A percentile compares a stretch with the other conserved stretches of the same genome.
Conservation (phyloP, 2,888 invertebrate genomes). For the Epicampocera succincta region DNA sequence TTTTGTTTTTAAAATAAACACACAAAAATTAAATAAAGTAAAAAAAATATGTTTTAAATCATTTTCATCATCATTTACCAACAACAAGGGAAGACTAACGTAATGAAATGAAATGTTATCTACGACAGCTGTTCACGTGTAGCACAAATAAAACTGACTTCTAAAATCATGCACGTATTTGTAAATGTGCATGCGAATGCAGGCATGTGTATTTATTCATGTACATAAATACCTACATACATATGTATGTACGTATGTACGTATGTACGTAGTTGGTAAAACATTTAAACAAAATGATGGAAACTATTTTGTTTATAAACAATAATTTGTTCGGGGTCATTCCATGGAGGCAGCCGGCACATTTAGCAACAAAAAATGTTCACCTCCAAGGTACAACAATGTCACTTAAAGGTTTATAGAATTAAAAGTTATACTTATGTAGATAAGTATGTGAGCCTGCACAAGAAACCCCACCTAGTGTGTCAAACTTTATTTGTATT, state of each 20-base stretch:
- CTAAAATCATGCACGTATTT: background rate
- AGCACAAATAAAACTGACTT: conserved; percentile 19
- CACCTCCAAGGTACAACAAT: too few relatives aligned
- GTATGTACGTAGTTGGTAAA: conserved; percentile 11
- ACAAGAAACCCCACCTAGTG: too few relatives aligned
- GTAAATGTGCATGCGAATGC: background rate
- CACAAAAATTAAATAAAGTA: conserved; percentile 19
- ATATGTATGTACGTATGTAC: background rate
- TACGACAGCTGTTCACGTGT: conserved; percentile 64
- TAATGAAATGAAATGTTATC: conserved; percentile 61
- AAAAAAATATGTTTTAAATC: conserved; percentile 32
- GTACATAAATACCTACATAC: too few relatives aligned
- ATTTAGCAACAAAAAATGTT: too few relatives aligned
- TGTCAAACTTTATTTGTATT: too few relatives aligned
- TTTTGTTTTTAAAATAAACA: conserved; percentile 24
- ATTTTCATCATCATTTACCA: conserved; percentile 56
- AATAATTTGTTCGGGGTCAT: conserved; percentile 30
- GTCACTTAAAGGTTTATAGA: too few relatives aligned
- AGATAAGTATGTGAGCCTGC: too few relatives aligned
- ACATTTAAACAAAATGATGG: conserved; percentile 32
- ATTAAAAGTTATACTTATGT: too few relatives aligned
- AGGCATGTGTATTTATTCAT: background rate
- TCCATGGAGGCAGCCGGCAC: too few relatives aligned
- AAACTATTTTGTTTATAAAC: conserved; percentile 46
- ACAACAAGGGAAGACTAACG: conserved; percentile 45